Conservation (phyloP, 2,113 vertebrate species). For the Ceuthmochares aereus region DNA sequence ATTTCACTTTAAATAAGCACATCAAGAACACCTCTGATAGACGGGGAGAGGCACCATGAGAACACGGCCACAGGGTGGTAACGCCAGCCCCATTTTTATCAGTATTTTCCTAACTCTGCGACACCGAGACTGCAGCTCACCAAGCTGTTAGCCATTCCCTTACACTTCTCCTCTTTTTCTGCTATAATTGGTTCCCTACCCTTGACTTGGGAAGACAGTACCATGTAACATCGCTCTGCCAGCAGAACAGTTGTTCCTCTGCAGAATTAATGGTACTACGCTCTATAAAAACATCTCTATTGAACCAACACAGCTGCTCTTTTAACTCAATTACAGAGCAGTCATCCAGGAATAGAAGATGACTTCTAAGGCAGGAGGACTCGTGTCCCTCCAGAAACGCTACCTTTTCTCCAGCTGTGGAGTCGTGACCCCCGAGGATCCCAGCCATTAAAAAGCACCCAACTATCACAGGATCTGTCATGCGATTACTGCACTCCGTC, state of each 20-base stretch:
- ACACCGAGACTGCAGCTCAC: not conserved
- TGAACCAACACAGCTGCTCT: slow-evolving; percentile 45
- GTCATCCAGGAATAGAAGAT: slow-evolving; percentile 42
- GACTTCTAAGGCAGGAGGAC: slow-evolving; percentile 48
- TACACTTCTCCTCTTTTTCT: not conserved
- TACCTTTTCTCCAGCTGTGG: slow-evolving; percentile 10
- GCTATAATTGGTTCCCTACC: slow-evolving; percentile 18
- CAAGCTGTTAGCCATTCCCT: not conserved
- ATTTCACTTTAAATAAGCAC: not conserved
- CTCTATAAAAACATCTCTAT: not conserved
- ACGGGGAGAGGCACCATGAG: not conserved
- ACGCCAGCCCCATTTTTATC: not conserved
- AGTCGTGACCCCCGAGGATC: not conserved
- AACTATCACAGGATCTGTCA: not conserved
- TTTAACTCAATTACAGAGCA: slow-evolving; percentile 58
- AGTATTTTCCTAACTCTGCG: not conserved
- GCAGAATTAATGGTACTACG: not conserved
- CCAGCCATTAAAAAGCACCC: slow-evolving; percentile 20
- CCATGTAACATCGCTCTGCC: not conserved
- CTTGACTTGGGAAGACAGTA: not conserved
- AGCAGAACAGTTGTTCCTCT: slow-evolving; percentile 46
- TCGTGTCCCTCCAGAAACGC: not conserved
- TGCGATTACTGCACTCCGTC: not conserved
- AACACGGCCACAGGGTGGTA: not conserved
- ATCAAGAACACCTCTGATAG: not conserved